These are phyloP conservation scores for Thera obeliscata DNA, from an alignment of 2,888 invertebrate genomes.

Conservation along the genomic window DNA sequence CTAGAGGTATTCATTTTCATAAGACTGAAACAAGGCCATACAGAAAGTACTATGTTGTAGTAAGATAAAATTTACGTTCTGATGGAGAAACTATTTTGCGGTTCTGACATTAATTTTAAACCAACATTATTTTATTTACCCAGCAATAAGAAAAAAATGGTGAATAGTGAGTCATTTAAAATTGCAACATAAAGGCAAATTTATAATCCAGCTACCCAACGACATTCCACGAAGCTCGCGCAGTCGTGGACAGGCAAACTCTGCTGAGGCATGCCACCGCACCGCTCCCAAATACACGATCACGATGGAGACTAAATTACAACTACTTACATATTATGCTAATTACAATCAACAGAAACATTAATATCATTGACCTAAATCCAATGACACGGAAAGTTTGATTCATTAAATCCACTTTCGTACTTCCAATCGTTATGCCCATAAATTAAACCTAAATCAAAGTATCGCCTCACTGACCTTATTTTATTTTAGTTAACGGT, in stretches of 20 bases:
- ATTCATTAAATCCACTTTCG: conserved; percentile 50
- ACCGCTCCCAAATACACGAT: conserved; percentile 40
- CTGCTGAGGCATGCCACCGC: conserved; percentile 45
- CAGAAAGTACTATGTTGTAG: not conserved
- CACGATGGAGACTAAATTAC: conserved; percentile 40
- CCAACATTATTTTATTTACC: conserved; percentile 36
- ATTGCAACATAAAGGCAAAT: conserved; percentile 72
- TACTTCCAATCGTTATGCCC: conserved; percentile 49
- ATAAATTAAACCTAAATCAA: conserved; percentile 47
- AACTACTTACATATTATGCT: conserved; percentile 34
- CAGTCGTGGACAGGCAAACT: conserved; percentile 61
- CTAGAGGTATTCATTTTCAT: conserved; percentile 6
- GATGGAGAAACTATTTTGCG: conserved; percentile 43
- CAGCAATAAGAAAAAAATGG: conserved; percentile 50
- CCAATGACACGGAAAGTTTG: conserved; percentile 49
- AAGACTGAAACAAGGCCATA: conserved; percentile 7
- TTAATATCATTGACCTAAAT: conserved; percentile 47
- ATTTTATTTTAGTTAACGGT: conserved; percentile 47
- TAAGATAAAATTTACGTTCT: conserved; percentile 37
- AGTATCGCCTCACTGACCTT: conserved; percentile 52
- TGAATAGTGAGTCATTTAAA: conserved; percentile 67
- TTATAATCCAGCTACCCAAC: conserved; percentile 72
- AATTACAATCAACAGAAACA: conserved; percentile 43
- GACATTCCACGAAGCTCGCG: conserved; percentile 69
- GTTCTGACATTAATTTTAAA: conserved; percentile 37